Evolutionary conservation across 2,797 vertebrate genomes (phyloP).

Genomic region (Tiaroga cobitis): DNA sequence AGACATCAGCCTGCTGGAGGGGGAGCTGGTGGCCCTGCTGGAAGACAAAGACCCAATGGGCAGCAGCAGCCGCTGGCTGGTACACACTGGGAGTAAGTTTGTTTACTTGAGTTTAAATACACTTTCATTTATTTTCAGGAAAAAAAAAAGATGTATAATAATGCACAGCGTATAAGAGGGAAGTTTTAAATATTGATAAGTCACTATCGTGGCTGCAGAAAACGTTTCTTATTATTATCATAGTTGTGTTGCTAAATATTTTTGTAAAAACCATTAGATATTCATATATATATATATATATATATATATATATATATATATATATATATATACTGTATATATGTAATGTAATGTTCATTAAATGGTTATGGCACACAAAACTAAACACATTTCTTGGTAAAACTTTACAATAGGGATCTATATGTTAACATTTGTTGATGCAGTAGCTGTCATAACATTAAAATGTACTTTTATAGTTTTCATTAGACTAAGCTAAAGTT

Average conservation of each 20-base stretch:
- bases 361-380: too few species aligned
- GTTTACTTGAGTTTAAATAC: constrained; percentile 29
- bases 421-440: not conserved
- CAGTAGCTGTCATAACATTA: not conserved
- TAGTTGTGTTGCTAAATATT: too few species aligned
- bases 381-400: too few species aligned
- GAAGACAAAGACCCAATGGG: constrained; percentile 90
- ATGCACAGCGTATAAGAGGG: not conserved
- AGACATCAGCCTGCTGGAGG: constrained; percentile 91
- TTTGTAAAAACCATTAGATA: too few species aligned
- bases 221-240: too few species aligned
- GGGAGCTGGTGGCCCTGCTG: constrained; percentile 91
- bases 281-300: too few species aligned
- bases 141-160: not conserved
- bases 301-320: too few species aligned
- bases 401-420: too few species aligned
- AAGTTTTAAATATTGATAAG: not conserved
- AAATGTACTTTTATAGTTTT: not conserved
- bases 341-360: too few species aligned
- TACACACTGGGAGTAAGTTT: constrained; percentile 91
- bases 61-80: constrained; percentile 92
- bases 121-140: not conserved
- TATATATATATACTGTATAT: too few species aligned
- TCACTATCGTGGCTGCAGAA: too few species aligned
- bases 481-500: not conserved